Evolutionary conservation across 53 echinoderm and acorn worm species (phyloP).

Genomic region (Holothuria leucospilota): DNA sequence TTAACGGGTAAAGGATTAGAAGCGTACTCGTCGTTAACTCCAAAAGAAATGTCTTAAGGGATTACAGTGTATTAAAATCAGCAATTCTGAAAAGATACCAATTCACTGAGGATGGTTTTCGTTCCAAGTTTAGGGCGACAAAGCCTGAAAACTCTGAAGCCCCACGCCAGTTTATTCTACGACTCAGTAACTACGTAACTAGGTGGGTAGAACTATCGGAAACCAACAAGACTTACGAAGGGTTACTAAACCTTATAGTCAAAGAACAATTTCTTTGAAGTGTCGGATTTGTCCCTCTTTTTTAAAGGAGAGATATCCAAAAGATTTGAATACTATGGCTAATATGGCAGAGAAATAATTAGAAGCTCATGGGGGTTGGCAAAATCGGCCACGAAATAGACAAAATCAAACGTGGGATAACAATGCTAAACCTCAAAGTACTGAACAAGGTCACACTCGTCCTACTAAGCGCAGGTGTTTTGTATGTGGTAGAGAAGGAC

Average conservation of each 20-base stretch:
- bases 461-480: conserved; percentile 1
- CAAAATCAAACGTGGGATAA: neutral
- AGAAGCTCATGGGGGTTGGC: conserved; percentile 49
- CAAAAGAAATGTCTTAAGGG: neutral
- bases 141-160: conserved; percentile 35
- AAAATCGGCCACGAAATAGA: neutral
- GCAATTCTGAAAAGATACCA: conserved; percentile 37
- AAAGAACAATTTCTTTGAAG: conserved; percentile 26
- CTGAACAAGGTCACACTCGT: neutral
- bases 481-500: too few species aligned
- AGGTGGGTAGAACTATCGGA: conserved; percentile 18
- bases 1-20: conserved; percentile 41
- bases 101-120: conserved; percentile 44
- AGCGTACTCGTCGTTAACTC: conserved; percentile 31
- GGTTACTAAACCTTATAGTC: neutral
- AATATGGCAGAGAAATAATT: conserved; percentile 27
- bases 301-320: conserved; percentile 5
- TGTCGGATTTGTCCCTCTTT: neutral
- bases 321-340: neutral
- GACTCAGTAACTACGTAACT: conserved; percentile 14
- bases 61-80: conserved; percentile 25
- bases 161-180: neutral
- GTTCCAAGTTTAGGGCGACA: conserved; percentile 26
- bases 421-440: neutral
- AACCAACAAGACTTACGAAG: neutral